Base-by-base conservation (phyloP, 2,113 vertebrate species). In the Caranx melampygus region DNA sequence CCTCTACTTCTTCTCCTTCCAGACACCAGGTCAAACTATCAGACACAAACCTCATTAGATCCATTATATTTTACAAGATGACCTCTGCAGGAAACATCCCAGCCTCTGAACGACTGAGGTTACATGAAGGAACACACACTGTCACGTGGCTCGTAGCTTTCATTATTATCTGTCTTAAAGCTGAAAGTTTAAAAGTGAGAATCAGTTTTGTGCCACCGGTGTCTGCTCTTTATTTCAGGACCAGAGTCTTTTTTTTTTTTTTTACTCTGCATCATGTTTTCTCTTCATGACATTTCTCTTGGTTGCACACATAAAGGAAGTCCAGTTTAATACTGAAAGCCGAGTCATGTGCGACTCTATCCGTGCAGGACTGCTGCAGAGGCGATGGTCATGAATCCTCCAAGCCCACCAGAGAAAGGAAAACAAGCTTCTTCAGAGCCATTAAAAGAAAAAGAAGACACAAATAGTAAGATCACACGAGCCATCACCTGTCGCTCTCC, bases 401-500 rank as follows among this genome's bases (percentile, higher is more conserved):
- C 97, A 6, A 99, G 88, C 96, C 97, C 69, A 92, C 95, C 81
- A 99, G 99, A 95, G 97, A 98, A 91, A 98, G 89, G 98, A 98
- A 99, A 98, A 86, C 97, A 99, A 95, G 98, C 61, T 99, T 99
- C 96, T 99, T 99, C 94, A 97, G 96, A 94, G 95, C 97, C 91
- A 99, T 99, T 92, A 99, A 99, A 99, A 99, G 97, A 99, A 99
- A 93, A 99, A 99, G 95, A 99, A 99, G 94, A 95, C 97, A 82
- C 97, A 98, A 94, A 96, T 96, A 79, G 98, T 99, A 96, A 97
- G 93, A 72, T 51, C 12, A 31, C 60, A 62, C 3, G 31, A 57
- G 18, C 49, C 4, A 3, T 21, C n/a, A 44, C 33, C 20, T 54
- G 31, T 55, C 8, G 37, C n/a, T 47, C 59, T 81, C 40, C 42